Percentiles rank a stretch among this genome's conserved stretches.
Conservation (phyloP, 2,888 invertebrate species). For the Nebria brevicollis region DNA sequence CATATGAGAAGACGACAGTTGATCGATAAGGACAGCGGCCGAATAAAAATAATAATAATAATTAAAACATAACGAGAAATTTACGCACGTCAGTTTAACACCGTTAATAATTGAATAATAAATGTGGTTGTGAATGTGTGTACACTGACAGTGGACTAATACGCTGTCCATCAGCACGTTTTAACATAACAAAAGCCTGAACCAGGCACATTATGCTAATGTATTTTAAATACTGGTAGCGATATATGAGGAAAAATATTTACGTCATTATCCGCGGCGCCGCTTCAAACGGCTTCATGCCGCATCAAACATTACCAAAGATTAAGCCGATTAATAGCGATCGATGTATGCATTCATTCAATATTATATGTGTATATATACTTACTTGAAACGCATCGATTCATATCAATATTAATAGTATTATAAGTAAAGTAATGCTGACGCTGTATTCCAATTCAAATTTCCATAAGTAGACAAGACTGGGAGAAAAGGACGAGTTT, state of each 20-base stretch:
- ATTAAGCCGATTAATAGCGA: slow-evolving; percentile 31
- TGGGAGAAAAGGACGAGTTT: too few species aligned
- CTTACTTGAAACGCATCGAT: too few species aligned
- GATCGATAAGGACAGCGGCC: neutral
- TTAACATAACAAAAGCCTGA: slow-evolving; percentile 24
- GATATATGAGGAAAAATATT: slow-evolving; percentile 26
- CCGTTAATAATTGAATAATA: neutral
- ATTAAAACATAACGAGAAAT: neutral
- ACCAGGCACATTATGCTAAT: slow-evolving; percentile 22
- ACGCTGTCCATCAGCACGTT: slow-evolving; percentile 11
- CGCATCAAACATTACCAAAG: slow-evolving; percentile 29
- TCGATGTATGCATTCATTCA: slow-evolving; percentile 11
- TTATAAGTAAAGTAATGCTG: too few species aligned
- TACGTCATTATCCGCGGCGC: slow-evolving; percentile 26
- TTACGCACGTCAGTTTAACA: neutral
- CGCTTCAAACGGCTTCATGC: neutral
- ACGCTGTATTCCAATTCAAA: too few species aligned
- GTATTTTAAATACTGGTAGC: slow-evolving; percentile 20
- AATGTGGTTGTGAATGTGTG: neutral
- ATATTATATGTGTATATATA: neutral
- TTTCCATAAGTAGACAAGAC: too few species aligned
- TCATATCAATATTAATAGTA: too few species aligned
- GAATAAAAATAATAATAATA: neutral
- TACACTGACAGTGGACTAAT: slow-evolving; percentile 3
- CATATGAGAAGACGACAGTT: neutral